Base-by-base conservation (phyloP, 2,888 invertebrate genomes). In the Epirrita christyi region DNA sequence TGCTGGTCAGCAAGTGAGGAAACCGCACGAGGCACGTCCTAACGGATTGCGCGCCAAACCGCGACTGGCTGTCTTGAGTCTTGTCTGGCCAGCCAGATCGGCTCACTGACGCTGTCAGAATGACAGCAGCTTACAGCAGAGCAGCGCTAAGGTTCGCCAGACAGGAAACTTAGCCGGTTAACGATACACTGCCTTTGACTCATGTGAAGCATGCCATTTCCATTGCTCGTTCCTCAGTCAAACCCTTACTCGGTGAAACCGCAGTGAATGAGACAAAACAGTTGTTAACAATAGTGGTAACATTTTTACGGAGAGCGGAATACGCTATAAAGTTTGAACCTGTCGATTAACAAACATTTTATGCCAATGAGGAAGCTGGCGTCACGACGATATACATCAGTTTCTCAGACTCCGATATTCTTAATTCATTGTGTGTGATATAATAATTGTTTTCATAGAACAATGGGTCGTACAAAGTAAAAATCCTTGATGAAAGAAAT, bases 11-110 rank as follows among this genome's bases (percentile, higher is more conserved):
- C 47, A 32, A 9, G 21, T 41, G 45, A 44, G 51, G 46, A 48
- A 45, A 45, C 50, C 51, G 32, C 37, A 29, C 44, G 40, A 32
- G 6, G 60, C 63, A 71, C 85, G 77, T 71, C 75, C 70, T 65
- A n/a, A 15, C 59, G 59, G 58, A 63, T 68, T 72, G 78, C 81
- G 85, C 84, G 85, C 83, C 81, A 83, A 85, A 76, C 76, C 76
- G 78, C 84, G 75, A 87, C 87, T 86, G 78, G 58, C 41, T 28
- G 28, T 7, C 28, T n/a, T n/a, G 28, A 7, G 6, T 29, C 6
- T 6, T 29, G 2, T 6, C 28, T 29, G 28, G 28, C 28, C 2
- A 1, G 8, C 32, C 32, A 9, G 2, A 1, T 9, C 53, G 34
- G 58, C 55, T 49, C 49, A 51, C 57, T n/a, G n/a, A n/a, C n/a